These are phyloP conservation scores for Pandemis heparana DNA, from an alignment of 2,888 invertebrate genomes.

Conservation along the genomic window DNA sequence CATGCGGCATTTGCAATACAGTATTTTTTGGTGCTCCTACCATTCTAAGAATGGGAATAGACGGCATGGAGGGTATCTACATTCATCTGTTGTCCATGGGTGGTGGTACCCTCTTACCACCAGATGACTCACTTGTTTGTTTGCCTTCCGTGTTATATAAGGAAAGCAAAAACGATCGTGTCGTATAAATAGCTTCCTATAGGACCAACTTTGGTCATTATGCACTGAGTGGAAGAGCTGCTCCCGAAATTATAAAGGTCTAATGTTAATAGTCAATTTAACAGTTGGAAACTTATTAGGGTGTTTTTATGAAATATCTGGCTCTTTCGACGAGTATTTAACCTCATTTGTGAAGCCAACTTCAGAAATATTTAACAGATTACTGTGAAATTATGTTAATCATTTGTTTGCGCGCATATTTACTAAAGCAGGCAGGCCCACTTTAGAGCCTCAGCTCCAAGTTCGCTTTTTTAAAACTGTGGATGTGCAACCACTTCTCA, in stretches of 20 bases:
- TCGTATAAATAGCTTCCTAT: neutral
- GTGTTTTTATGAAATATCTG: slow-evolving; percentile 11
- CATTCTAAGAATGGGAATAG: too few relatives aligned
- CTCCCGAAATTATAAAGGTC: slow-evolving; percentile 30
- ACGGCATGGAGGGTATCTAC: too few relatives aligned
- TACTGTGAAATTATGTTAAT: neutral
- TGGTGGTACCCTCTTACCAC: too few relatives aligned
- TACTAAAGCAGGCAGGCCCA: too few relatives aligned
- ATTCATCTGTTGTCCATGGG: too few relatives aligned
- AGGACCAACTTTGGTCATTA: slow-evolving; percentile 31
- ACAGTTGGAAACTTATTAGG: slow-evolving; percentile 12
- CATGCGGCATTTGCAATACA: neutral
- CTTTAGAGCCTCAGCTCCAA: neutral
- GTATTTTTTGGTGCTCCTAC: too few relatives aligned
- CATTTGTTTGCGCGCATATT: neutral
- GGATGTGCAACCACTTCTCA: too few relatives aligned
- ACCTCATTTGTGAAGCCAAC: neutral
- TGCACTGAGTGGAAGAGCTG: slow-evolving; percentile 23
- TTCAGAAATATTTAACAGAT: neutral
- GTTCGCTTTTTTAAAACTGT: neutral
- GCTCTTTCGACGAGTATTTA: neutral
- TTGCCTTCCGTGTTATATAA: too few relatives aligned
- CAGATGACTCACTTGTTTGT: too few relatives aligned
- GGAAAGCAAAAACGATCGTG: neutral
- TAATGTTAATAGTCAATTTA: slow-evolving; percentile 31